Conservation (phyloP, 2,797 vertebrate species). For the Bradypus variegatus region DNA sequence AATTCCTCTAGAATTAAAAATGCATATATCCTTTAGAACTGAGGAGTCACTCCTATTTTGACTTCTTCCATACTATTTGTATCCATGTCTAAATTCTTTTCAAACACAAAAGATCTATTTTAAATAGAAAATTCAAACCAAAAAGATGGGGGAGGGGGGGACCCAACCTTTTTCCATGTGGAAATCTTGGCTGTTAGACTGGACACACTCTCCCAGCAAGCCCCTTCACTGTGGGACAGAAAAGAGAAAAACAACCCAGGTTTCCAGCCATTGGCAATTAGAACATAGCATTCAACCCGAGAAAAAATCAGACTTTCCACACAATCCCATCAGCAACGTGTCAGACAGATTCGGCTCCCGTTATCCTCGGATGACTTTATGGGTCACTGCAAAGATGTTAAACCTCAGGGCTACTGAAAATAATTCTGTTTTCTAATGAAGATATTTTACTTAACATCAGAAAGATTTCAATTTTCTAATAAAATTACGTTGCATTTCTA, state of each 20-base stretch:
- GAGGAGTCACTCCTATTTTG: background rate
- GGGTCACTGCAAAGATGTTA: background rate
- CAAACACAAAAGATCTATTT: background rate
- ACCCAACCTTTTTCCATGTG: background rate
- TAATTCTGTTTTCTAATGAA: background rate
- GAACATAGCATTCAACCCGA: accelerated
- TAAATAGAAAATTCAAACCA: background rate
- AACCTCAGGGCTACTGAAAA: background rate
- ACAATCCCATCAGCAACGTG: background rate
- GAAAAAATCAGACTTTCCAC: background rate
- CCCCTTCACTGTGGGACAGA: background rate
- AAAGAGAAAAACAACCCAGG: background rate
- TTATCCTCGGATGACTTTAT: background rate
- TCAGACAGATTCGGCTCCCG: no score
- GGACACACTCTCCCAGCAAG: background rate
- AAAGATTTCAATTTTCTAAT: background rate
- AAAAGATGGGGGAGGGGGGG: background rate
- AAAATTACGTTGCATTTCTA: background rate
- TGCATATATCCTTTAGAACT: accelerated
- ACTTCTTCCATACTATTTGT: background rate
- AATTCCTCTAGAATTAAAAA: background rate
- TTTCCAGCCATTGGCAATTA: background rate
- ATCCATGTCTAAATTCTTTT: background rate
- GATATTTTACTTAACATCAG: background rate
- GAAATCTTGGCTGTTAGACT: background rate